Evolutionary conservation across 1,140 invertebrate species (phyloP).

Genomic region (Lanistes nyassanus): DNA sequence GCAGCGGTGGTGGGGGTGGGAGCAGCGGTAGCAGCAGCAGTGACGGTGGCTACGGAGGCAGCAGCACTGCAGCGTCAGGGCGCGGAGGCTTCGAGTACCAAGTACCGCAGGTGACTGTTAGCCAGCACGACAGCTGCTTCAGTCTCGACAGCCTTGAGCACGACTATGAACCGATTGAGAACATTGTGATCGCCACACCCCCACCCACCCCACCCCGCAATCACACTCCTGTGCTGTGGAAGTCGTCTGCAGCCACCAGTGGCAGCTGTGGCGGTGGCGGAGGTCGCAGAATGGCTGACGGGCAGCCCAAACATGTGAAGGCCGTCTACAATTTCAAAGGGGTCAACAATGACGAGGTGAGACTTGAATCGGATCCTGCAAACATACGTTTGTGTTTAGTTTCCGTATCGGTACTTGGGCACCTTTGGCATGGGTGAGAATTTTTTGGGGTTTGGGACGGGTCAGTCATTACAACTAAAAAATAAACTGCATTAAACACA

Average conservation of each 20-base stretch:
- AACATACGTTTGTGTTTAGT: no score
- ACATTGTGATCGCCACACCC: slow-evolving; percentile 27
- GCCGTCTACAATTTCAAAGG: slow-evolving; percentile 94
- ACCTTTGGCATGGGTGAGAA: no score
- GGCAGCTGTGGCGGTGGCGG: slow-evolving; percentile 32
- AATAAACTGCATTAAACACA: no score
- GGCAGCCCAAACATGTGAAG: slow-evolving; percentile 73
- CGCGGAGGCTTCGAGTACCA: slow-evolving; percentile 4
- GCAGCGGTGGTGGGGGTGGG: slow-evolving; percentile 27
- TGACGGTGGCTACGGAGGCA: slow-evolving; percentile 30
- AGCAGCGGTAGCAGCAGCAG: slow-evolving; percentile 18
- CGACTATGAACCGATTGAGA: slow-evolving; percentile 46
- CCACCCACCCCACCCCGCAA: slow-evolving; percentile 21
- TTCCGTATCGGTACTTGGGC: no score
- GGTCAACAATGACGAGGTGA: slow-evolving; percentile 95
- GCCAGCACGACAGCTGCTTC: slow-evolving; percentile 15
- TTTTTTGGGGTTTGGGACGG: no score
- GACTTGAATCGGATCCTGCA: no score
- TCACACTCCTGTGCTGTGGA: slow-evolving; percentile 22
- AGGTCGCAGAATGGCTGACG: slow-evolving; percentile 53
- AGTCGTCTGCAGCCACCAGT: slow-evolving; percentile 14
- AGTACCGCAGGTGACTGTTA: not conserved
- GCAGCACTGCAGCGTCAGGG: slow-evolving; percentile 15
- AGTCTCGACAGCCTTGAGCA: slow-evolving; percentile 35
- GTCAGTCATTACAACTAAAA: no score